Evolutionary conservation across 2,888 invertebrate genomes (phyloP).

Genomic region (Cryptocheilus praepositus): DNA sequence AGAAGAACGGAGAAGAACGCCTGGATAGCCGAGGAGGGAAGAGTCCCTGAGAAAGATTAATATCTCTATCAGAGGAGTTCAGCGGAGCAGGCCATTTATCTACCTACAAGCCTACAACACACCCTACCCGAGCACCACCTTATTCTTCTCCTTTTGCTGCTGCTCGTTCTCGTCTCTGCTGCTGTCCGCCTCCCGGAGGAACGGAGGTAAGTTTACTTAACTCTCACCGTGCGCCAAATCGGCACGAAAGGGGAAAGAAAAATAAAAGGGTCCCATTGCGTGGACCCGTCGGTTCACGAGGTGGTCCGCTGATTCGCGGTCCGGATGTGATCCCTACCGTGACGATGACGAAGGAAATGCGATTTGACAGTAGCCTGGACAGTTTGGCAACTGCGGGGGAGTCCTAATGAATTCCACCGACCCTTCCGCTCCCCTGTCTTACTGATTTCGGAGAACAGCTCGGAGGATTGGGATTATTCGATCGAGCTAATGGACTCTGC

Average conservation of each 20-base stretch:
- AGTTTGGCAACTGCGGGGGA: conserved; percentile 33
- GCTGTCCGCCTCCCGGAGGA: not conserved
- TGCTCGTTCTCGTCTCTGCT: conserved; percentile 22
- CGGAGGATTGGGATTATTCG: conserved; percentile 18
- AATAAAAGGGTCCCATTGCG: conserved; percentile 14
- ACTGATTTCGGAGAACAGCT: conserved; percentile 18
- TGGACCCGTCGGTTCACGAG: conserved; percentile 15
- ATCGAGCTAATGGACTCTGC: conserved; percentile 13
- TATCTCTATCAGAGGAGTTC: conserved; percentile 71
- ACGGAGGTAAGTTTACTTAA: conserved; percentile 61
- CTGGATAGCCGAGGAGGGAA: conserved; percentile 21
- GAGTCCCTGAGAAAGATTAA: conserved; percentile 64
- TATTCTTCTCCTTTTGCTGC: conserved; percentile 34
- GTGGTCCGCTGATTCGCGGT: conserved; percentile 46
- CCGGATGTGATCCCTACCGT: conserved; percentile 50
- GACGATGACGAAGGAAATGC: conserved; percentile 51
- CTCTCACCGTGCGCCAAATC: conserved; percentile 35
- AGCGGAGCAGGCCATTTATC: conserved; percentile 67
- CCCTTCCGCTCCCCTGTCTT: conserved; percentile 12
- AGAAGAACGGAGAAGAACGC: conserved; percentile 4
- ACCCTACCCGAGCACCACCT: conserved; percentile 27
- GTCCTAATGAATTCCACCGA: conserved; percentile 52
- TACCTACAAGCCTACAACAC: conserved; percentile 53
- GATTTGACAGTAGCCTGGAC: conserved; percentile 57
- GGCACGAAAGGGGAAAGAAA: not conserved